Percentiles rank a stretch among this genome's conserved stretches.
Conservation (phyloP, 2,888 invertebrate genomes). For the Timema podura region DNA sequence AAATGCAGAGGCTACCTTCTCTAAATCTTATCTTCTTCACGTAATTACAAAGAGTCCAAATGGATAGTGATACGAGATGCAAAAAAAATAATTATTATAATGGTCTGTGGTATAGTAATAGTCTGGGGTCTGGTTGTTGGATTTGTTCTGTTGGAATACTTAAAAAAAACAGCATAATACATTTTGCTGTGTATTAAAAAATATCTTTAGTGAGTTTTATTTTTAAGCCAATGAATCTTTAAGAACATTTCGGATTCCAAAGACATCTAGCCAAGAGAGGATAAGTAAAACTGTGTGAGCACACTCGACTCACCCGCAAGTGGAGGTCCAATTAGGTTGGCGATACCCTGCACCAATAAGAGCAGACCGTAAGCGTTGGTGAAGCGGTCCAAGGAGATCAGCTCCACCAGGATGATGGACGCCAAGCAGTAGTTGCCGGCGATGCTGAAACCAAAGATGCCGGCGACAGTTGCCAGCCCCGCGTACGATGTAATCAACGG, state of each 20-base stretch:
- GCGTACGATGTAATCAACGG: constrained; percentile 59
- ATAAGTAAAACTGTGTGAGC: neutral
- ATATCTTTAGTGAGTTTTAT: no score
- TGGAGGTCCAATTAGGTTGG: constrained; percentile 86
- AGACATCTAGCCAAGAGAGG: neutral
- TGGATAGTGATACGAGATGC: no score
- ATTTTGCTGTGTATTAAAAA: no score
- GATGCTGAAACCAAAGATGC: constrained; percentile 84
- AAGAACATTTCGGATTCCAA: neutral
- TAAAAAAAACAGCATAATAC: no score
- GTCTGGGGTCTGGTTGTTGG: no score
- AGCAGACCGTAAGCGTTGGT: constrained; percentile 88
- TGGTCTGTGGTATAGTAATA: no score
- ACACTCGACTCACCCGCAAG: constrained; percentile 63
- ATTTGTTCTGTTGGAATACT: no score
- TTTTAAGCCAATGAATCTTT: no score
- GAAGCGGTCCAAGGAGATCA: constrained; percentile 85
- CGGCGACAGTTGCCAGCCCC: constrained; percentile 60
- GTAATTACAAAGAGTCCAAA: no score
- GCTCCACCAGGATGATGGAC: constrained; percentile 83
- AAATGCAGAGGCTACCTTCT: no score
- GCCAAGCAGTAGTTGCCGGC: constrained; percentile 90
- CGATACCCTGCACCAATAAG: constrained; percentile 82
- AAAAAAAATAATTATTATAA: no score
- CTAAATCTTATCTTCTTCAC: no score